phyloP scores from a whole-genome alignment of 2,113 vertebrate species.

The Petaurus breviceps region DNA sequence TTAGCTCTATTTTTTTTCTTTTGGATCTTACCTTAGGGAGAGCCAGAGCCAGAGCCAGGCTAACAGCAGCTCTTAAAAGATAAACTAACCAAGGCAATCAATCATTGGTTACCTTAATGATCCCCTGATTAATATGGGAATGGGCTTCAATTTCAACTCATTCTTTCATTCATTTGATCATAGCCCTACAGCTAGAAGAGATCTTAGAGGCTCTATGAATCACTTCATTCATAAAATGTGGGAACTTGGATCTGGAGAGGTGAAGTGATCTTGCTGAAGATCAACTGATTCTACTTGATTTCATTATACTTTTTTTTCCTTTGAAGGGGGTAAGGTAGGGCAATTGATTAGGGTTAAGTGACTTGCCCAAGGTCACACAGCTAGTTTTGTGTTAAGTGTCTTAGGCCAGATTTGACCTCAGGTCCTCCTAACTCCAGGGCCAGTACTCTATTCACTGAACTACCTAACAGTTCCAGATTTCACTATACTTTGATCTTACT shows the following conservation, averaged over 20 bases:
- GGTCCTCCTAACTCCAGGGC: too few relatives aligned
- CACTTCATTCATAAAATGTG: not conserved
- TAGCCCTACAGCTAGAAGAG: not conserved
- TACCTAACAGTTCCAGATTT: not conserved
- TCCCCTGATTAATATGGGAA: not conserved
- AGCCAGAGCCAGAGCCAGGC: not conserved
- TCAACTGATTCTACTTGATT: not conserved
- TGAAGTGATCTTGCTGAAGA: not conserved
- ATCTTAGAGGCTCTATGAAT: not conserved
- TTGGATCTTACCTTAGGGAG: too few relatives aligned
- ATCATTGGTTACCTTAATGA: not conserved
- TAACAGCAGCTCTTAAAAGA: not conserved
- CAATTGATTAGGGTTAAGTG: too few relatives aligned
- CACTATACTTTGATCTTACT: not conserved
- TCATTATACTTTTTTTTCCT: not conserved
- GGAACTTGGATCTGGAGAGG: not conserved
- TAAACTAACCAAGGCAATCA: not conserved
- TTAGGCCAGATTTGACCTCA: too few relatives aligned
- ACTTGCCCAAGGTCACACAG: too few relatives aligned
- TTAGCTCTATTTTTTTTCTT: not conserved
- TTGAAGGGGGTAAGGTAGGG: too few relatives aligned
- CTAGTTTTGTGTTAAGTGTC: too few relatives aligned
- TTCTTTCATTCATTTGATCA: not conserved
- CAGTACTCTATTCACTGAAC: too few relatives aligned
- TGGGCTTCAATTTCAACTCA: not conserved